A percentile compares a stretch with the other conserved stretches of the same genome.
phyloP scores from a whole-genome alignment of 1,140 invertebrate genomes.

The Cryptotermes secundus region DNA sequence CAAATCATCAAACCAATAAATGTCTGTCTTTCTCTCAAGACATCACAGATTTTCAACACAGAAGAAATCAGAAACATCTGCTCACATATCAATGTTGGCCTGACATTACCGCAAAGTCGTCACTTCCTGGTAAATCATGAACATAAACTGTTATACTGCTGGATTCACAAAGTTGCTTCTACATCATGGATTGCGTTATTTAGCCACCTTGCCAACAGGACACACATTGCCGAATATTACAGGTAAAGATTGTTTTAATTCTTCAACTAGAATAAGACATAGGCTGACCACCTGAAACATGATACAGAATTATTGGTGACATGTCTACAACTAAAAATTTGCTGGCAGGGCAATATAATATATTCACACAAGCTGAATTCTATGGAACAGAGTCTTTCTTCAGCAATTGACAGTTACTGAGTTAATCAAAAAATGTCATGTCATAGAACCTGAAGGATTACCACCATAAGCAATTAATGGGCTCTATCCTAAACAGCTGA shows the following conservation, averaged over 20 bases:
- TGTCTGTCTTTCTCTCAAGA: not conserved
- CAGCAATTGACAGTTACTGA: no score
- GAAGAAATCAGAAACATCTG: not conserved
- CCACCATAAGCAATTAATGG: no score
- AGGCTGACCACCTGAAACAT: not conserved
- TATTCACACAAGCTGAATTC: no score
- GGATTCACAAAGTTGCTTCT: constrained; percentile 51
- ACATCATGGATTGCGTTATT: constrained; percentile 47
- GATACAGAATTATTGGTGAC: constrained; percentile 30
- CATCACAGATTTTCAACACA: not conserved
- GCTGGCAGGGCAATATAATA: no score
- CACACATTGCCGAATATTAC: constrained; percentile 22
- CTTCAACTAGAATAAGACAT: not conserved
- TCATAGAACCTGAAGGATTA: no score
- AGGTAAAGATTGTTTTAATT: constrained; percentile 24
- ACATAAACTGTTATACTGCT: constrained; percentile 47
- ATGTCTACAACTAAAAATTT: no score
- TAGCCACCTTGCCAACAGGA: constrained; percentile 26
- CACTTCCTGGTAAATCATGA: constrained; percentile 47
- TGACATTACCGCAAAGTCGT: constrained; percentile 33
- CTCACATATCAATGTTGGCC: not conserved
- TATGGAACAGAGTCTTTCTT: no score
- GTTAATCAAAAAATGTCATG: no score
- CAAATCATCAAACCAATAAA: not conserved
- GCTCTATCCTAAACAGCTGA: no score